Evolutionary conservation across 2,797 vertebrate species (phyloP).

Genomic region (Cynopterus sphinx): DNA sequence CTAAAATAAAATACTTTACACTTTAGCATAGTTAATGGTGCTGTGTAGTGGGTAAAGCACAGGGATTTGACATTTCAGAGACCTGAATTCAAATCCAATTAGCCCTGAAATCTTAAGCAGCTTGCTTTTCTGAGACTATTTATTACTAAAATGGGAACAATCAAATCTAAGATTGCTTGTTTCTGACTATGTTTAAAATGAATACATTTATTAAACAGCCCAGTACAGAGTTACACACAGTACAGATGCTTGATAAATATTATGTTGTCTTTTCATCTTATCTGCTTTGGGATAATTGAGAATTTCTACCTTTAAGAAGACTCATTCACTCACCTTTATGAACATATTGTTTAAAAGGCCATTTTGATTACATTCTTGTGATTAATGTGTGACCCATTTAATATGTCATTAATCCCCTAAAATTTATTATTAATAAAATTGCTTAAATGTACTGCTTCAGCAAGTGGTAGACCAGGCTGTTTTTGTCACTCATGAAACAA

Average conservation of each 20-base stretch:
- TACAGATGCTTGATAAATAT: neutral
- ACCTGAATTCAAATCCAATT: neutral
- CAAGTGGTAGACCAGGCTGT: neutral
- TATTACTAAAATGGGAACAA: neutral
- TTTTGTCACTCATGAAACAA: neutral
- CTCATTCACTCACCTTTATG: neutral
- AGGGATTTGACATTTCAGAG: neutral
- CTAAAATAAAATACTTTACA: neutral
- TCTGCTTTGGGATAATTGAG: neutral
- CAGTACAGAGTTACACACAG: neutral
- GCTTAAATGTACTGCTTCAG: neutral
- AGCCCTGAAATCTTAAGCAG: neutral
- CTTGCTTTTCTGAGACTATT: neutral
- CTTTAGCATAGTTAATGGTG: neutral
- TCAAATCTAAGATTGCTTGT: neutral
- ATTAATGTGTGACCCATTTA: neutral
- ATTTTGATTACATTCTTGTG: neutral
- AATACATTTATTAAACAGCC: neutral
- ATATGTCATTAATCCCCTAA: neutral
- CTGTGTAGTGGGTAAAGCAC: neutral
- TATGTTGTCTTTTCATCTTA: neutral
- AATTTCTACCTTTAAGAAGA: neutral
- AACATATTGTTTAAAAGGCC: neutral
- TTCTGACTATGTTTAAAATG: neutral
- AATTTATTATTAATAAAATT: neutral